A percentile compares a stretch with the other conserved stretches of the same genome.
Evolutionary conservation across 2,888 invertebrate genomes (phyloP).

Genomic region (Timema cristinae): DNA sequence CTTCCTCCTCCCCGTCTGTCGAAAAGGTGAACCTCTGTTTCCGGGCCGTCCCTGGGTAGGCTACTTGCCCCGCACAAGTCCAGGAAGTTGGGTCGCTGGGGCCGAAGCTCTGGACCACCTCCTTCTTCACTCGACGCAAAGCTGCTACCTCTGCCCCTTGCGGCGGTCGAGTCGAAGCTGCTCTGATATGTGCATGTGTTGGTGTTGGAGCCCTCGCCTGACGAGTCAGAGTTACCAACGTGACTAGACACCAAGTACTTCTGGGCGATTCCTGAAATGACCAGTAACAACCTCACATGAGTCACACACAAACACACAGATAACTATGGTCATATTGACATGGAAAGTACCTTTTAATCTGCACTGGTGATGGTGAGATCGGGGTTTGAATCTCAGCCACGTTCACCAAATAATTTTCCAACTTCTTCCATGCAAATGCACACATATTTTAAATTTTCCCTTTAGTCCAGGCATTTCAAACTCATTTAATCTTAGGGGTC

Average conservation of each 20-base stretch:
- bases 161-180: slow-evolving; percentile 20
- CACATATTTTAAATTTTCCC: too few relatives aligned
- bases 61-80: slow-evolving; percentile 58
- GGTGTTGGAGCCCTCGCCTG: slow-evolving; percentile 23
- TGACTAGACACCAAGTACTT: slow-evolving; percentile 25
- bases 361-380: too few relatives aligned
- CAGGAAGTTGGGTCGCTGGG: slow-evolving; percentile 57
- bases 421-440: too few relatives aligned
- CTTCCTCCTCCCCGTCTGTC: slow-evolving; percentile 46
- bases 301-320: background rate
- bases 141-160: slow-evolving; percentile 46
- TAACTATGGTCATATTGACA: background rate
- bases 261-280: slow-evolving; percentile 25
- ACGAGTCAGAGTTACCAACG: slow-evolving; percentile 22
- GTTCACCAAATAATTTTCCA: too few relatives aligned
- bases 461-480: too few relatives aligned
- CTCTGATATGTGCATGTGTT: slow-evolving; percentile 24
- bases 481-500: too few relatives aligned
- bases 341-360: background rate
- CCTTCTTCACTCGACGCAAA: slow-evolving; percentile 37
- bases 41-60: slow-evolving; percentile 57
- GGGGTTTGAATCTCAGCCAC: too few relatives aligned
- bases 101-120: slow-evolving; percentile 40
- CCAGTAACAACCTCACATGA: too few relatives aligned
- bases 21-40: slow-evolving; percentile 59